A percentile compares a stretch with the other conserved stretches of the same genome.
Evolutionary conservation across 2,113 vertebrate species (phyloP).

Genomic region (Peucedramus taeniatus): DNA sequence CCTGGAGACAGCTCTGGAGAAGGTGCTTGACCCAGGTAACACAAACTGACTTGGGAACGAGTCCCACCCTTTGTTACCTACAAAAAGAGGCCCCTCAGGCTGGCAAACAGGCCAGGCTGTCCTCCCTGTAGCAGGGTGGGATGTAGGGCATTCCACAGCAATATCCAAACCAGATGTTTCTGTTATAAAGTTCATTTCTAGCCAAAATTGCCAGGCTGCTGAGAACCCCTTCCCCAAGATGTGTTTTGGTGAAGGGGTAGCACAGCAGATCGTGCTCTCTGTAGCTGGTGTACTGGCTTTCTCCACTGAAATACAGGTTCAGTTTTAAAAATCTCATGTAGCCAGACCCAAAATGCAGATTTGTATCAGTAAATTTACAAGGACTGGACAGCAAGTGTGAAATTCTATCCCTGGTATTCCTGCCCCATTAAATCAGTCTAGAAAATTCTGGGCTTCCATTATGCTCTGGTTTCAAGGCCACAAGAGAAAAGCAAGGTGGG

Average conservation of each 20-base stretch:
- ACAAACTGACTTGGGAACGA: background rate
- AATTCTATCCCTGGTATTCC: background rate
- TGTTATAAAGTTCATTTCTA: background rate
- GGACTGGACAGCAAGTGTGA: background rate
- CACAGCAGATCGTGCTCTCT: fast-evolving
- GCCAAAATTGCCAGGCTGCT: background rate
- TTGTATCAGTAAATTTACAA: background rate
- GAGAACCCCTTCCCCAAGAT: background rate
- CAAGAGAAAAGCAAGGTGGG: background rate
- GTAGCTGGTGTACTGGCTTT: background rate
- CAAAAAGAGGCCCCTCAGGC: background rate
- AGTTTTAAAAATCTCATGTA: background rate
- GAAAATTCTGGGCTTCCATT: background rate
- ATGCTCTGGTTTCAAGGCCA: background rate
- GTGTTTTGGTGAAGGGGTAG: background rate
- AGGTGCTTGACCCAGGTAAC: background rate
- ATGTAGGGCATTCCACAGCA: background rate
- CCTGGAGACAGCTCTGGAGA: background rate
- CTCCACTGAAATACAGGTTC: too few species aligned
- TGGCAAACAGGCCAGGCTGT: background rate
- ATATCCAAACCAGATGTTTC: background rate
- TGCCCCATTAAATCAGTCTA: background rate
- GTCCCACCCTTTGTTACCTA: background rate
- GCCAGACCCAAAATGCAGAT: background rate
- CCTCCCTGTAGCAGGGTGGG: background rate